phyloP scores from a whole-genome alignment of 2,888 invertebrate genomes.

The Laspeyria flexula region DNA sequence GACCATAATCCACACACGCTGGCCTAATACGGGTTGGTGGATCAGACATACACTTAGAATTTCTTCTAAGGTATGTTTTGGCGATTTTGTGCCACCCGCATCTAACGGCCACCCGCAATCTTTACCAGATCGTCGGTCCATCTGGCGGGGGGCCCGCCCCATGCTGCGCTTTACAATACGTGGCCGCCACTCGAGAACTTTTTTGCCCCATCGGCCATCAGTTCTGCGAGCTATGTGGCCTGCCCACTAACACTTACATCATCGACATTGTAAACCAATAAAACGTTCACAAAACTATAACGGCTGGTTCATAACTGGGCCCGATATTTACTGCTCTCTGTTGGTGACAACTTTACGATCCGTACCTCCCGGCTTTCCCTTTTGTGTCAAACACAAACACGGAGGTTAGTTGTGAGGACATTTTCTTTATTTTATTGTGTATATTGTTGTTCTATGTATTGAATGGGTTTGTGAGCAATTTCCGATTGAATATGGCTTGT shows the following conservation, averaged over 20 bases:
- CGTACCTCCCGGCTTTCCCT: constrained; percentile 36
- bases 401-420: constrained; percentile 49
- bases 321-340: constrained; percentile 57
- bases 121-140: too few species aligned
- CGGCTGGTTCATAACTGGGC: constrained; percentile 22
- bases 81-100: too few species aligned
- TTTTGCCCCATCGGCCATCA: too few species aligned
- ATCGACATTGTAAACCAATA: constrained; percentile 16
- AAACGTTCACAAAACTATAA: constrained; percentile 28
- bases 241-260: background rate
- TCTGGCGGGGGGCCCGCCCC: too few species aligned
- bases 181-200: too few species aligned
- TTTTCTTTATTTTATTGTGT: constrained; percentile 54
- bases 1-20: too few species aligned
- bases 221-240: too few species aligned
- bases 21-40: too few species aligned
- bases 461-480: constrained; percentile 39
- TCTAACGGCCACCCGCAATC: too few species aligned
- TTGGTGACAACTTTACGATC: constrained; percentile 59
- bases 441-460: constrained; percentile 42
- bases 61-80: too few species aligned
- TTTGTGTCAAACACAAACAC: constrained; percentile 51
- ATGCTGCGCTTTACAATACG: too few species aligned
- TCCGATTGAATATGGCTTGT: constrained; percentile 37
- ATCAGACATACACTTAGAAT: too few species aligned